Percentiles rank a stretch among this genome's conserved stretches.
phyloP scores from a whole-genome alignment of 30 jellyfish, hydroid and myxozoan genomes.

The Aurelia sp. region DNA sequence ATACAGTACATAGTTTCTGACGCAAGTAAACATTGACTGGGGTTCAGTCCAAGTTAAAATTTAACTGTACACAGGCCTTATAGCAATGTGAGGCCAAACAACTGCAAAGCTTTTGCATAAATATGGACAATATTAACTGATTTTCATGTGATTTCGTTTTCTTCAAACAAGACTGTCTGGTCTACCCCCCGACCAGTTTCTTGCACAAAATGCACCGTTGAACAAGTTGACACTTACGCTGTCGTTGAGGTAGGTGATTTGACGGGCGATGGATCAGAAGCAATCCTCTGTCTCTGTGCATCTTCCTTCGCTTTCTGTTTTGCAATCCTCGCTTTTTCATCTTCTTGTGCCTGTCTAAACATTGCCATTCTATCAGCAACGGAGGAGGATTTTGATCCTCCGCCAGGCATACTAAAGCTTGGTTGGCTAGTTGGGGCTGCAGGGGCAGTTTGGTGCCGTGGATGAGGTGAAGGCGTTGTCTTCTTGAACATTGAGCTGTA shows the following conservation, averaged over 20 bases:
- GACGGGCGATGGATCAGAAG: slow-evolving; percentile 78
- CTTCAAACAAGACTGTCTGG: too few relatives aligned
- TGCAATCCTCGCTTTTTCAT: slow-evolving; percentile 80
- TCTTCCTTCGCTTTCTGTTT: slow-evolving; percentile 68
- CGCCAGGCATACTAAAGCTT: slow-evolving; percentile 38
- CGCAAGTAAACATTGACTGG: too few relatives aligned
- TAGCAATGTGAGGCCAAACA: too few relatives aligned
- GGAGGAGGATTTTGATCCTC: slow-evolving; percentile 64
- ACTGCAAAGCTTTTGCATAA: too few relatives aligned
- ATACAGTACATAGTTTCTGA: too few relatives aligned
- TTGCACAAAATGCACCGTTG: too few relatives aligned
- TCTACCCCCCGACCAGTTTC: too few relatives aligned
- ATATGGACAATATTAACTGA: too few relatives aligned
- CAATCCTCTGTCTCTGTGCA: slow-evolving; percentile 45
- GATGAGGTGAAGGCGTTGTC: slow-evolving; percentile 60
- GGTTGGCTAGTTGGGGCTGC: slow-evolving; percentile 50
- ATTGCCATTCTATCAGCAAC: slow-evolving; percentile 91
- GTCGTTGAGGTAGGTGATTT: slow-evolving; percentile 56
- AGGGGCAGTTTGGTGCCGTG: slow-evolving; percentile 76
- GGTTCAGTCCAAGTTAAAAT: too few relatives aligned
- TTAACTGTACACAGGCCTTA: too few relatives aligned
- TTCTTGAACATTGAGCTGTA: slow-evolving; percentile 55
- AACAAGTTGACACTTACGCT: slow-evolving; percentile 64
- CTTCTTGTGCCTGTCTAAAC: slow-evolving; percentile 86
- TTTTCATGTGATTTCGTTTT: too few relatives aligned